Percentiles rank a stretch among this genome's conserved stretches.
Conservation (phyloP, 2,797 vertebrate species). For the Pyrocephalus nanus region DNA sequence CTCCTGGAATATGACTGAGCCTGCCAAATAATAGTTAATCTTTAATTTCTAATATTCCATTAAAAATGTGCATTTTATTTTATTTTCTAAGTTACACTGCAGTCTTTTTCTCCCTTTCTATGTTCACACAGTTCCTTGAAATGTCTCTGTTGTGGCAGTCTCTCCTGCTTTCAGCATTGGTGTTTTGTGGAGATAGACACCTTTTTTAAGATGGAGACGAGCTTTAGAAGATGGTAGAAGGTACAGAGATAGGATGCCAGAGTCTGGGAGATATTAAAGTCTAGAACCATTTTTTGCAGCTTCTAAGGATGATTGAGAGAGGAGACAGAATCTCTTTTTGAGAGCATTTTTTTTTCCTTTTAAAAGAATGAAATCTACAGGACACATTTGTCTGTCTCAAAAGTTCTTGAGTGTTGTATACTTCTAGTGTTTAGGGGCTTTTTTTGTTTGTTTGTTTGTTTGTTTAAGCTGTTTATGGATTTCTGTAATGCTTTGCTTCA, state of each 20-base stretch:
- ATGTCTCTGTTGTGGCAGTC: background rate
- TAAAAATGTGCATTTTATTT: background rate
- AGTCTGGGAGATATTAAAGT: background rate
- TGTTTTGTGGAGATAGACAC: background rate
- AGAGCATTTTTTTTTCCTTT: background rate
- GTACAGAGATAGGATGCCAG: background rate
- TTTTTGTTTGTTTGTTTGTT: background rate
- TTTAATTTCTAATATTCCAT: background rate
- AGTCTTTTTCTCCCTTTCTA: background rate
- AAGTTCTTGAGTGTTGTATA: background rate
- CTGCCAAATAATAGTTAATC: background rate
- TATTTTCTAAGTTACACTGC: background rate
- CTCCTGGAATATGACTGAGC: background rate
- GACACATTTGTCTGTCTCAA: background rate
- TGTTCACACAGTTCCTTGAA: background rate
- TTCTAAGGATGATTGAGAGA: background rate
- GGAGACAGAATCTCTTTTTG: background rate
- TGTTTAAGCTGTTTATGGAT: background rate
- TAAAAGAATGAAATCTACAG: background rate
- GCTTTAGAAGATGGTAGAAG: background rate
- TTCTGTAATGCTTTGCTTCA: background rate
- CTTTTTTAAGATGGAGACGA: background rate
- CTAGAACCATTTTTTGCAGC: background rate
- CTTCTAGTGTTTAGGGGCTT: background rate
- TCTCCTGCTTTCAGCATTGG: background rate